Percentiles rank a stretch among this genome's conserved stretches.
Evolutionary conservation across 1,140 invertebrate species (phyloP).

Genomic region (Drosophila pandora): DNA sequence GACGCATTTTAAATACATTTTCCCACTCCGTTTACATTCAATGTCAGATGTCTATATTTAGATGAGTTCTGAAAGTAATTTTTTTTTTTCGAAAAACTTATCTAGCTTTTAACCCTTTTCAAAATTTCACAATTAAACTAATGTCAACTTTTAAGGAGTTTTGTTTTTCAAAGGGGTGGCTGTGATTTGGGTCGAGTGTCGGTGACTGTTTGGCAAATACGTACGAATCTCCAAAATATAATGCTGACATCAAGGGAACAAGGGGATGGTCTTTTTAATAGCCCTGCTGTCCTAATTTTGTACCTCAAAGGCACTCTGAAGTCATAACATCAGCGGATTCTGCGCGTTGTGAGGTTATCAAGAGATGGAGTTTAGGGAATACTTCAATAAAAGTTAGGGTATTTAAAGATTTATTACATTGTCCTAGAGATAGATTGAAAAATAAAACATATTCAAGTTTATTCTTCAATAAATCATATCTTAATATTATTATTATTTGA

Average conservation of each 20-base stretch:
- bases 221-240: not conserved
- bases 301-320: not conserved
- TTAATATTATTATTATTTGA: no score
- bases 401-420: not conserved
- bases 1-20: constrained; percentile 4
- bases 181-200: constrained; percentile 66
- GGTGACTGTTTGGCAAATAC: not conserved
- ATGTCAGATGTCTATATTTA: constrained; percentile 7
- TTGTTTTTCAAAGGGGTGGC: constrained; percentile 6
- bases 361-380: not conserved
- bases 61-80: not conserved
- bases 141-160: constrained; percentile 2
- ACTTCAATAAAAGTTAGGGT: not conserved
- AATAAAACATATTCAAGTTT: no score
- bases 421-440: not conserved
- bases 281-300: constrained; percentile 22
- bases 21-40: constrained; percentile 6
- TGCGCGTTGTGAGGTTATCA: constrained; percentile 35
- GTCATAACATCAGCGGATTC: constrained; percentile 45
- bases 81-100: not conserved
- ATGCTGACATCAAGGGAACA: not conserved
- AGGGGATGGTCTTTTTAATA: constrained; percentile 24
- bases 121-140: constrained; percentile 37
- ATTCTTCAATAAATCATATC: no score
- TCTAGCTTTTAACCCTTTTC: constrained; percentile 10